Evolutionary conservation across 2,113 vertebrate species (phyloP).

Genomic region (Ictalurus punctatus): DNA sequence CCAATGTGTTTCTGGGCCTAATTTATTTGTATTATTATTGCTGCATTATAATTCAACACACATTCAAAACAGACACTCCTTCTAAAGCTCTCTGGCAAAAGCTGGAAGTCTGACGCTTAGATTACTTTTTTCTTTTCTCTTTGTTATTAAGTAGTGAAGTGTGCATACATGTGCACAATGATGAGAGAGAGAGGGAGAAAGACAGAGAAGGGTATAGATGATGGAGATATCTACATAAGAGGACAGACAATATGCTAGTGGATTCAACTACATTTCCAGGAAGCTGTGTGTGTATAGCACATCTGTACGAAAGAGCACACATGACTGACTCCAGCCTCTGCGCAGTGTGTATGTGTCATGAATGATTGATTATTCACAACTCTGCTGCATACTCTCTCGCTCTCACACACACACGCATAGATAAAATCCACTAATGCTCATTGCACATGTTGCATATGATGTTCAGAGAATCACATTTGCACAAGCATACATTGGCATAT

Average conservation of each 20-base stretch:
- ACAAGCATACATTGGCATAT: too few species aligned
- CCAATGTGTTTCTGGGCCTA: background rate
- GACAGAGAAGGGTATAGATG: background rate
- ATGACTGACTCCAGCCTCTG: background rate
- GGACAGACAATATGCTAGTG: background rate
- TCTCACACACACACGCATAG: constrained; percentile 13
- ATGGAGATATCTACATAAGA: background rate
- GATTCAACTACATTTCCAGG: constrained; percentile 3
- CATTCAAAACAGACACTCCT: background rate
- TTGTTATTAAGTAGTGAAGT: background rate
- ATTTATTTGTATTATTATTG: background rate
- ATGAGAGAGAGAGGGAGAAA: background rate
- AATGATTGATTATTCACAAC: constrained; percentile 42
- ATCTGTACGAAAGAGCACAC: background rate
- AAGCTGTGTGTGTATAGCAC: background rate
- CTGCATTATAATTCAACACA: background rate
- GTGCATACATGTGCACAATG: background rate
- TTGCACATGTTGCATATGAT: too few species aligned
- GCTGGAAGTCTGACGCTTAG: background rate
- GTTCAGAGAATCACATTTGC: too few species aligned
- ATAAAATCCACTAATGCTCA: too few species aligned
- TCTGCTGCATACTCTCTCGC: constrained; percentile 20
- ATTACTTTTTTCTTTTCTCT: background rate
- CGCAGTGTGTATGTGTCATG: constrained; percentile 36
- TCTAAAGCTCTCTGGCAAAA: background rate